Percentiles rank a stretch among this genome's conserved stretches.
These are phyloP conservation scores for Poecilia wingei DNA, from an alignment of 2,797 vertebrate genomes.

Conservation along the genomic window DNA sequence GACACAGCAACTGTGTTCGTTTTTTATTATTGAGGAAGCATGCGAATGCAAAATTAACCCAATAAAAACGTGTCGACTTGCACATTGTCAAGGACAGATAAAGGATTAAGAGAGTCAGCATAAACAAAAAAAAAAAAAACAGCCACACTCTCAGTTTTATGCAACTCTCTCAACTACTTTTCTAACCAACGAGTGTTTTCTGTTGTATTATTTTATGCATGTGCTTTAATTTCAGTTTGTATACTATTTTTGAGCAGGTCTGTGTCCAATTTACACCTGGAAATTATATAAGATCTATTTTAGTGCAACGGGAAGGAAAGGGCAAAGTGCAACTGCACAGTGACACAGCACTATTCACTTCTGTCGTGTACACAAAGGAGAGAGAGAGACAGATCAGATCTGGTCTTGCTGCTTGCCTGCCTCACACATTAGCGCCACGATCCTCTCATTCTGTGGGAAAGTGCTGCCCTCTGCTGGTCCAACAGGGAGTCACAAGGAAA, in stretches of 20 bases:
- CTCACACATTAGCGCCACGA: not conserved
- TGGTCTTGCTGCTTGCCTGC: not conserved
- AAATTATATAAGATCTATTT: not conserved
- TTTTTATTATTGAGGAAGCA: not conserved
- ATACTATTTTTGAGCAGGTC: not conserved
- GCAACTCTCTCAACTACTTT: not conserved
- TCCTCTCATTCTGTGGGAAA: conserved; percentile 19
- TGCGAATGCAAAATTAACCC: not conserved
- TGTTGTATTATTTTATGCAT: not conserved
- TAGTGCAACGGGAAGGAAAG: conserved; percentile 39
- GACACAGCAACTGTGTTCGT: not conserved
- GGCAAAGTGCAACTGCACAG: conserved; percentile 44
- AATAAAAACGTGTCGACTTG: not conserved
- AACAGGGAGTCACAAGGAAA: conserved; percentile 25
- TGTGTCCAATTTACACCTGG: not conserved
- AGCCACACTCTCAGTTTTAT: not conserved
- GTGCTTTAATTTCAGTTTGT: not conserved
- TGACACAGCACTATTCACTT: conserved; percentile 65
- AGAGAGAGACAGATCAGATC: not conserved
- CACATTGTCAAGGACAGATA: not conserved
- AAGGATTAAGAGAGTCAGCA: not conserved
- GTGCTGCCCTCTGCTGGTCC: conserved; percentile 74
- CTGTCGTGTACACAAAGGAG: not conserved
- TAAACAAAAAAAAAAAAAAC: not conserved
- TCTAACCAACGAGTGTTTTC: not conserved